phyloP scores from a whole-genome alignment of 2,888 invertebrate species.

The Cecidostiba fungosa region DNA sequence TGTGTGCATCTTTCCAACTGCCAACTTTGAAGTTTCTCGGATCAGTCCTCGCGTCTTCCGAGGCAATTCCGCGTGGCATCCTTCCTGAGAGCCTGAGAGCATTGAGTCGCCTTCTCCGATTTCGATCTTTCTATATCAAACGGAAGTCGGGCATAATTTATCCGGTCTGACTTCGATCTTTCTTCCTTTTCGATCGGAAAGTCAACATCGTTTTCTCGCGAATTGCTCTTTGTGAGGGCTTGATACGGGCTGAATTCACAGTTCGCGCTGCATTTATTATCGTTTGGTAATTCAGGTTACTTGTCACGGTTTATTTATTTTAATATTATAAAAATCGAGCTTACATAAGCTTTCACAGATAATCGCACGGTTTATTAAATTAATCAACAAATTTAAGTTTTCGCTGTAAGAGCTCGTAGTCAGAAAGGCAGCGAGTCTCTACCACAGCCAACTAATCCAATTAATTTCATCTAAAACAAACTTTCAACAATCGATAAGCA shows the following conservation, averaged over 20 bases:
- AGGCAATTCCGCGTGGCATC: slow-evolving; percentile 13
- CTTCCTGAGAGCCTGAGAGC: background rate
- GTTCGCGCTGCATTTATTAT: too few relatives aligned
- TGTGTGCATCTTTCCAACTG: background rate
- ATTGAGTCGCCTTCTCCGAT: background rate
- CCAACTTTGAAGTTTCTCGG: slow-evolving; percentile 15
- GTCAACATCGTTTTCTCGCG: background rate
- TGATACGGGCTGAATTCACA: too few relatives aligned
- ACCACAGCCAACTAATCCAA: too few relatives aligned
- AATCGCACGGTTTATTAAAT: too few relatives aligned
- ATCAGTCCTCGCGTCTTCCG: slow-evolving; percentile 3
- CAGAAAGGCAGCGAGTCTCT: too few relatives aligned
- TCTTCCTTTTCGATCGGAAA: background rate
- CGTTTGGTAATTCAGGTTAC: too few relatives aligned
- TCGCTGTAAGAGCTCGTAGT: too few relatives aligned
- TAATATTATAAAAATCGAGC: too few relatives aligned
- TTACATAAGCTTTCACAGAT: too few relatives aligned
- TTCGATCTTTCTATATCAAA: background rate
- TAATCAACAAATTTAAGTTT: too few relatives aligned
- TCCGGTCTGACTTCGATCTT: background rate
- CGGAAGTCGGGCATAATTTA: background rate
- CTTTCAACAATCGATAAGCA: background rate
- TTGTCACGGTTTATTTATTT: too few relatives aligned
- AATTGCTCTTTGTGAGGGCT: background rate
- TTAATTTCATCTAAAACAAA: too few relatives aligned